Percentiles rank a stretch among this genome's conserved stretches.
Conservation (phyloP, 35 echinoderm and acorn worm genomes). For the Diadema setosum region DNA sequence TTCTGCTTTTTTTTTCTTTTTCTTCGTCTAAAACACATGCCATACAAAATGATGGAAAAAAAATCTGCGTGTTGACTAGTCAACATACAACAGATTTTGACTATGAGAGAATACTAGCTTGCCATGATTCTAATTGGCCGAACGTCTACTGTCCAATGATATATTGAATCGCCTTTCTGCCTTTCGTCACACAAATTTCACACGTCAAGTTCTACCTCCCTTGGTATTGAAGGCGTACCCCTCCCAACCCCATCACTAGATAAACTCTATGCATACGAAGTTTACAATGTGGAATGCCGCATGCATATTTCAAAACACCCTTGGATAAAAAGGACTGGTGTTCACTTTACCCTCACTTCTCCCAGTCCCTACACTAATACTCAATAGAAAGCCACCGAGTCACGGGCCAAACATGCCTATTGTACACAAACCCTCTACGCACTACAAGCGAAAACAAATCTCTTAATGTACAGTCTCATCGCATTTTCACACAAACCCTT, state of each 20-base stretch:
- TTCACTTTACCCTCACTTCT: no score
- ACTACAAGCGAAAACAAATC: no score
- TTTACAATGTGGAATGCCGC: conserved; percentile 10
- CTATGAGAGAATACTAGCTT: background rate
- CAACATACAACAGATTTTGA: background rate
- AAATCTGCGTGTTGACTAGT: background rate
- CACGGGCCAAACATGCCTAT: no score
- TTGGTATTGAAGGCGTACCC: no score
- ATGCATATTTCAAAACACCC: no score
- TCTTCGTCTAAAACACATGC: no score
- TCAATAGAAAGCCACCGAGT: conserved; percentile 7
- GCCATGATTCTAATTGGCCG: background rate
- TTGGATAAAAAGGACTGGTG: background rate
- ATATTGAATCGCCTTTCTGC: conserved; percentile 5
- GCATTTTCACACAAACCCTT: no score
- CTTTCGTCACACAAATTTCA: background rate
- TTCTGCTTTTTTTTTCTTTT: no score
- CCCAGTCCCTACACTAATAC: background rate
- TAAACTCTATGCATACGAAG: background rate
- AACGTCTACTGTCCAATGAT: background rate
- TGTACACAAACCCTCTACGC: no score
- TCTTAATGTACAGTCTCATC: no score
- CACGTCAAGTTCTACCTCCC: no score
- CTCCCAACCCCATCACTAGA: no score
- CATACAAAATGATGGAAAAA: background rate